These are phyloP conservation scores for Ceyx erithaca DNA, from an alignment of 2,797 vertebrate genomes.

Conservation along the genomic window DNA sequence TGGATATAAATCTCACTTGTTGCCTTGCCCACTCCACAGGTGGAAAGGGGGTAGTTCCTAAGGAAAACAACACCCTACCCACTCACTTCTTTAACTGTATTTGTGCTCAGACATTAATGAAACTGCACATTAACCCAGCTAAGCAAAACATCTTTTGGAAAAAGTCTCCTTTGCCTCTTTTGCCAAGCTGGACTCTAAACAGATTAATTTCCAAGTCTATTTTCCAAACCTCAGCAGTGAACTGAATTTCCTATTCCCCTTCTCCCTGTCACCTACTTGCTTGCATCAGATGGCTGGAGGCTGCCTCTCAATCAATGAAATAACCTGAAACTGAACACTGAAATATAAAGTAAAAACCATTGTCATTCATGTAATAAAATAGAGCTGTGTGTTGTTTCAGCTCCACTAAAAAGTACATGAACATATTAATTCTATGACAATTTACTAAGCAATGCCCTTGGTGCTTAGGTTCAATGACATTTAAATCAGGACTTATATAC, in stretches of 20 bases:
- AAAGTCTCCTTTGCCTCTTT: background rate
- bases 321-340: background rate
- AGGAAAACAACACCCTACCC: background rate
- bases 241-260: background rate
- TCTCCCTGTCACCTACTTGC: background rate
- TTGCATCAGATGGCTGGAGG: background rate
- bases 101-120: background rate
- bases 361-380: background rate
- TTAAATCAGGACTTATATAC: rapidly evolving
- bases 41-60: background rate
- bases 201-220: background rate
- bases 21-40: background rate
- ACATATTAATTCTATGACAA: background rate
- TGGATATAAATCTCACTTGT: background rate
- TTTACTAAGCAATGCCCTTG: background rate
- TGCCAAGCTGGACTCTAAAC: background rate
- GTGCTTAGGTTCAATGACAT: too few relatives aligned
- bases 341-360: background rate
- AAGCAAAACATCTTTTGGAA: background rate
- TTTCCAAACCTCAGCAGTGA: background rate
- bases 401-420: background rate
- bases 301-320: background rate
- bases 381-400: background rate
- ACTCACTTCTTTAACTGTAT: background rate
- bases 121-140: background rate